Evolutionary conservation across 1,140 invertebrate genomes (phyloP).

Genomic region (Hycleus cichorii): DNA sequence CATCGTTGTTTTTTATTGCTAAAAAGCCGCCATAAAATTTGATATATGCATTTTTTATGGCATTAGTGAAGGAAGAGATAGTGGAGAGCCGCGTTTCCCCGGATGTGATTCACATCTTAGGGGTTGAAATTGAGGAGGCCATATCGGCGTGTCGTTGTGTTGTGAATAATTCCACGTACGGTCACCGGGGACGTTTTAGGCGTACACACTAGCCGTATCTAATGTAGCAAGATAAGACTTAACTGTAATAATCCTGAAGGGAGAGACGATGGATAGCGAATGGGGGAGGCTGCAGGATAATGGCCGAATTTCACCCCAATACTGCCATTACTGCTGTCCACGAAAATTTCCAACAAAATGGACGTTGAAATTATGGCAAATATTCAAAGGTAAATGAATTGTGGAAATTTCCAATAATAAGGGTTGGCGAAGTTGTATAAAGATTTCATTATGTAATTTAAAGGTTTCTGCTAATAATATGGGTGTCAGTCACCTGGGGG

Average conservation of each 20-base stretch:
- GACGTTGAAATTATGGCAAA: too few relatives aligned
- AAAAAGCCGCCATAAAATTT: slow-evolving; percentile 5
- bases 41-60: slow-evolving; percentile 11
- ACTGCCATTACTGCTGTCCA: too few relatives aligned
- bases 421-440: too few relatives aligned
- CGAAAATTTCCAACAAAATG: too few relatives aligned
- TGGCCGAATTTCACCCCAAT: slow-evolving; percentile 8
- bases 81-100: not conserved
- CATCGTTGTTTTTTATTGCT: too few relatives aligned
- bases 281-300: slow-evolving; percentile 2
- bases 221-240: slow-evolving; percentile 5
- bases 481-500: too few relatives aligned
- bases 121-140: not conserved
- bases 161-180: slow-evolving; percentile 12
- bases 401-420: too few relatives aligned
- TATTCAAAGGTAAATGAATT: too few relatives aligned
- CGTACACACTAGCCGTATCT: slow-evolving; percentile 5
- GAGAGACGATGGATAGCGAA: too few relatives aligned
- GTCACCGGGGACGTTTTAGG: slow-evolving; percentile 12
- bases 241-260: slow-evolving; percentile 6
- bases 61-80: slow-evolving; percentile 7
- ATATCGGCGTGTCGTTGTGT: not conserved
- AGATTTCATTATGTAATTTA: too few relatives aligned
- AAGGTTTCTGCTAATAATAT: too few relatives aligned
- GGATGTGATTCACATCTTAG: slow-evolving; percentile 13